These are phyloP conservation scores for Clarias magur DNA, from an alignment of 2,113 vertebrate genomes.

Conservation along the genomic window DNA sequence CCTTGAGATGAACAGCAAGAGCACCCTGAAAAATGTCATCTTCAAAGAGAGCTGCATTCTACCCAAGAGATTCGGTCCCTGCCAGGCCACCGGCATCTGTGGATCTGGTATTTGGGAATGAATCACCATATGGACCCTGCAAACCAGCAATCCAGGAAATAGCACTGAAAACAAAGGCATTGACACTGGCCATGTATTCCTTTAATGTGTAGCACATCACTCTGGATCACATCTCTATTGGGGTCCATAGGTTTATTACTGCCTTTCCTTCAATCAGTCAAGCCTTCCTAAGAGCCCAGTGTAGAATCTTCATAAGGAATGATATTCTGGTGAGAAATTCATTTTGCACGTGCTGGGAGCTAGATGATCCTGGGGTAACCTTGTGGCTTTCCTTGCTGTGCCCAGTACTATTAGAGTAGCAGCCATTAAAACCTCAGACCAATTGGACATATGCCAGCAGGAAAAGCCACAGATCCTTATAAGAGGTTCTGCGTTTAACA, in stretches of 20 bases:
- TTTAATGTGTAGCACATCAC: not conserved
- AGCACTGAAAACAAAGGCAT: not conserved
- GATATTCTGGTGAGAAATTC: not conserved
- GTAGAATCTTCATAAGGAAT: not conserved
- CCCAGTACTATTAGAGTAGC: not conserved
- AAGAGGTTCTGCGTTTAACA: not conserved
- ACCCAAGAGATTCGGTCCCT: not conserved
- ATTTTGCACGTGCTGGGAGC: not conserved
- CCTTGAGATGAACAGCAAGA: not conserved
- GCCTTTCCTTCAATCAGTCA: not conserved
- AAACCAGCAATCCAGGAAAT: not conserved
- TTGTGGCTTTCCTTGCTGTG: not conserved
- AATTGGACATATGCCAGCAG: not conserved
- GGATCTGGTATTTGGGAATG: not conserved
- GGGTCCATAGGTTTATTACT: not conserved
- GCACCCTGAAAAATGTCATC: not conserved
- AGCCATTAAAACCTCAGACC: not conserved
- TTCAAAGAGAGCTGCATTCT: not conserved
- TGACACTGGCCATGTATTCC: not conserved
- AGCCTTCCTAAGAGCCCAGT: too few species aligned
- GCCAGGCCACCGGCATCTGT: not conserved
- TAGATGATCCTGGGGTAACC: not conserved
- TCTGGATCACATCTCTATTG: not conserved
- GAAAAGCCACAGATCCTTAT: not conserved
- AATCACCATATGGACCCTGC: not conserved